Evolutionary conservation across 1,140 invertebrate species (phyloP), one percentile per base, ranked within the genome.

Genomic region (Drosophila rhopaloa): DNA sequence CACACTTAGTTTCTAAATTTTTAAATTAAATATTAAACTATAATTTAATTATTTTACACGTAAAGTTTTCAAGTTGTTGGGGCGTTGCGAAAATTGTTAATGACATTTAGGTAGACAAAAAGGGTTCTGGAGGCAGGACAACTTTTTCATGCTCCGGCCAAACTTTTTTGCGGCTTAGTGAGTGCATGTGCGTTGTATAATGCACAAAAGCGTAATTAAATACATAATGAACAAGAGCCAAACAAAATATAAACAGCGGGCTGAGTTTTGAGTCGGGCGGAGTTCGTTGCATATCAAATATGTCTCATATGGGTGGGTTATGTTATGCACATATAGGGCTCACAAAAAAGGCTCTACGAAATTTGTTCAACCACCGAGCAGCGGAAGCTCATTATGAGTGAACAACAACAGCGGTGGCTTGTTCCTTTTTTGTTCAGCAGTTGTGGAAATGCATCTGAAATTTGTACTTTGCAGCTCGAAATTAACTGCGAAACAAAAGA

Each of bases 171-270:
- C 67, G 63, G 81, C 82, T 85, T 79, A 85, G 74, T 40, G 60
- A 10, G 32, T 44, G 68, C 43, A n/a, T 38, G 37, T 47, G 48
- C 35, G 47, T 61, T 82, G 83, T 76, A 76, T 67, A 82, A 79
- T 88, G 83, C 83, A 86, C 76, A 89, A 83, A 83, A 88, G 84
- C 83, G 76, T 86, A 86, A 86, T 86, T 86, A 86, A 86, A 86
- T 86, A 88, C 83, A 86, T 86, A 86, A 86, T 86, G 83, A 86
- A 86, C 83, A 83, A 79, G 62, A 61, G 76, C 43, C 51, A 32
- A 50, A 71, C 65, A 71, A 86, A 88, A 85, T 75, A 80, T 68
- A 72, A 75, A 68, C 58, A 63, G 58, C 48, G 57, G 35, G 35
- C 58, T 61, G 51, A 35, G 65, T 24, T 47, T 47, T 41, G 63